Evolutionary conservation across 2,113 vertebrate genomes (phyloP).

Genomic region (Typhlomys cinereus): DNA sequence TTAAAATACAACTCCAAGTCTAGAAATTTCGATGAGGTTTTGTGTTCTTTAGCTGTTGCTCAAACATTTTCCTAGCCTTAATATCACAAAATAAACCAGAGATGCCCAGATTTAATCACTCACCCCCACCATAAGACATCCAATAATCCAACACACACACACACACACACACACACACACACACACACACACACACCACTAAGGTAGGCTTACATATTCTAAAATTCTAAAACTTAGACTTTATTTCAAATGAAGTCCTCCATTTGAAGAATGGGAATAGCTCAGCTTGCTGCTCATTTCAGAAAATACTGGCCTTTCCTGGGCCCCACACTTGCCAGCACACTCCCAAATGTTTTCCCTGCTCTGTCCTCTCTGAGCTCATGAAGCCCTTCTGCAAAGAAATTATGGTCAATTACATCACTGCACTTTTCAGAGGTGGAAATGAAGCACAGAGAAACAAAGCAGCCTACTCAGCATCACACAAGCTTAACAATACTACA

Average conservation of each 20-base stretch:
- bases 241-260: constrained; percentile 8
- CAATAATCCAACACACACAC: neutral
- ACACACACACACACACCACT: neutral
- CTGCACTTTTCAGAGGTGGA: neutral
- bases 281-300: constrained; percentile 28
- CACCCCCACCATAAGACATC: neutral
- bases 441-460: neutral
- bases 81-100: neutral
- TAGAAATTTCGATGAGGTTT: neutral
- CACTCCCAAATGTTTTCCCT: neutral
- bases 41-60: neutral
- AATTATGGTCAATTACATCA: neutral
- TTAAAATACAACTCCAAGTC: neutral
- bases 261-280: neutral
- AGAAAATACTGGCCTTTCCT: constrained; percentile 31
- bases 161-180: neutral
- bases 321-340: neutral
- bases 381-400: neutral
- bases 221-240: neutral
- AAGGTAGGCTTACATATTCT: neutral
- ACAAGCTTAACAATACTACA: neutral
- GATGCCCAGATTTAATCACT: neutral
- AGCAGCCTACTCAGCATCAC: neutral
- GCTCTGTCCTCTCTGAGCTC: neutral
- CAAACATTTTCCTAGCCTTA: neutral